phyloP scores from a whole-genome alignment of 2,797 vertebrate genomes.

The Tangara arthus region DNA sequence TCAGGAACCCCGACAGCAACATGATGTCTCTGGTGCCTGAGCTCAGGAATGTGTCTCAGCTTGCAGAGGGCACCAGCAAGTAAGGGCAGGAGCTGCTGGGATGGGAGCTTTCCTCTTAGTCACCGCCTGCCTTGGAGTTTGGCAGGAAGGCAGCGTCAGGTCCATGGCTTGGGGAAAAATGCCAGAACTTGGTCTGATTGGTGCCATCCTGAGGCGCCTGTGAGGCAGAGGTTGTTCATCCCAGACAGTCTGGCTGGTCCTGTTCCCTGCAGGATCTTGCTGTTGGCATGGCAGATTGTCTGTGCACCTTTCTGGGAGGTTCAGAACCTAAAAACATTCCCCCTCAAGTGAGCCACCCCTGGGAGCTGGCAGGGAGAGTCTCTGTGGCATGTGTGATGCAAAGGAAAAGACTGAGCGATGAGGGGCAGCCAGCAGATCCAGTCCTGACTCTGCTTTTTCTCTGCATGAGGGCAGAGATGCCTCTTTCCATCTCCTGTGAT shows the following conservation, averaged over 20 bases:
- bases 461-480: neutral
- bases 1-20: accelerated
- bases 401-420: neutral
- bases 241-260: neutral
- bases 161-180: neutral
- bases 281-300: neutral
- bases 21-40: neutral
- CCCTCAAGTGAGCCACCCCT: neutral
- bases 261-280: neutral
- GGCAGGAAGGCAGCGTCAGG: neutral
- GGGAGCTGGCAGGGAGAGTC: neutral
- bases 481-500: neutral
- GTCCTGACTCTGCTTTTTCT: neutral
- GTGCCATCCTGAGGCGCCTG: accelerated
- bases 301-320: neutral
- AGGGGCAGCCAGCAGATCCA: neutral
- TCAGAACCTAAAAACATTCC: neutral
- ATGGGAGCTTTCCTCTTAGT: neutral
- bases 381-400: neutral
- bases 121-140: neutral
- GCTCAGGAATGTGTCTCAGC: neutral
- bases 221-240: neutral
- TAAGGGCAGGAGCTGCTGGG: neutral
- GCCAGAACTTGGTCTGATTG: accelerated
- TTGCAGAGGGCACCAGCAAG: neutral